phyloP scores from a whole-genome alignment of 2,888 invertebrate genomes.

The Amblyjoppa proteus region DNA sequence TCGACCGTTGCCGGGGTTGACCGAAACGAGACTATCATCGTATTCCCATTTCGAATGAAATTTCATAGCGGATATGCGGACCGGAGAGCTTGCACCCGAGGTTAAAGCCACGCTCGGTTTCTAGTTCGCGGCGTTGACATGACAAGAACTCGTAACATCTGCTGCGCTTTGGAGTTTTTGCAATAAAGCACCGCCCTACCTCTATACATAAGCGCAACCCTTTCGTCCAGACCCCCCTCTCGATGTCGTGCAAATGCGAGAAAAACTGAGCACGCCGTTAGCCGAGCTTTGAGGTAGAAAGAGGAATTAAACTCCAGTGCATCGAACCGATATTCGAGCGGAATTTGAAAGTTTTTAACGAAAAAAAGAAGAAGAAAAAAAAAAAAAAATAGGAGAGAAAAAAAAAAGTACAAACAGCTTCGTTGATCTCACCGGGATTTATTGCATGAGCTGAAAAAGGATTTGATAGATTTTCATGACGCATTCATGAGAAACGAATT shows the following conservation, averaged over 20 bases:
- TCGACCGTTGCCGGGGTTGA: constrained; percentile 54
- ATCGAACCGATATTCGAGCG: constrained; percentile 77
- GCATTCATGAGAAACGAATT: neutral
- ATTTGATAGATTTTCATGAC: neutral
- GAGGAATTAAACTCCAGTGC: constrained; percentile 63
- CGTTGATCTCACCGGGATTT: constrained; percentile 19
- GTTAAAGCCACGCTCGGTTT: constrained; percentile 53
- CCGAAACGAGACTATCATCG: constrained; percentile 67
- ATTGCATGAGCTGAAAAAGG: constrained; percentile 3
- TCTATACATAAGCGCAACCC: constrained; percentile 57
- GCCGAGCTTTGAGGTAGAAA: constrained; percentile 65
- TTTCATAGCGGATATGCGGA: constrained; percentile 69
- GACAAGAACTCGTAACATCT: constrained; percentile 80
- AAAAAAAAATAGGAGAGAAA: constrained; percentile 47
- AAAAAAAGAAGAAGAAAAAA: constrained; percentile 55
- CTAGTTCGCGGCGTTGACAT: constrained; percentile 49
- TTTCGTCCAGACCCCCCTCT: constrained; percentile 57
- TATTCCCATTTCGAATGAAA: constrained; percentile 72
- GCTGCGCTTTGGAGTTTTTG: constrained; percentile 82
- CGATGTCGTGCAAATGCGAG: constrained; percentile 40
- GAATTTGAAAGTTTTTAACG: constrained; percentile 74
- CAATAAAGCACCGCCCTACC: constrained; percentile 79
- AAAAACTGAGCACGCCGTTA: constrained; percentile 44
- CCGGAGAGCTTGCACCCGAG: constrained; percentile 64
- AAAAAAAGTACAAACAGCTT: constrained; percentile 17